Evolutionary conservation across 2,113 vertebrate species (phyloP), one percentile per base, ranked within the genome.

Genomic region (Neomonachus schauinslandi): DNA sequence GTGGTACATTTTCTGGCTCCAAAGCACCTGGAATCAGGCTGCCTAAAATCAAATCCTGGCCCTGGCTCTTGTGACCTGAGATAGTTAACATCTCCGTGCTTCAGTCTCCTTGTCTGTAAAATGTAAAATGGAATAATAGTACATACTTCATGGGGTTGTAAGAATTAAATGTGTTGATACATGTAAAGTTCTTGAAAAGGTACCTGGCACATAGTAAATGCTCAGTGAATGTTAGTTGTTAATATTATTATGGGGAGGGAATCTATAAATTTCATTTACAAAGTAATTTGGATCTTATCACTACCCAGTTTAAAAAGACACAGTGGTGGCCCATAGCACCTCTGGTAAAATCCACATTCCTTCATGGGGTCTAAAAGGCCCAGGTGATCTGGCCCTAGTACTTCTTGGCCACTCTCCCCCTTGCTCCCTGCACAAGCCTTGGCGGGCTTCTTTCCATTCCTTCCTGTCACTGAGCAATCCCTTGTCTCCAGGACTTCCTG

Each of bases 241-340:
- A 49, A 28, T 82, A 55, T 85, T 92, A 77, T 31, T 72, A n/a
- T 63, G 39, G 49, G 57, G 49, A 42, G 51, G 57, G 18, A 51
- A n/a, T 46, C 51, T 89, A 33, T 53, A 84, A 22, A 49, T 85
- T 63, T 79, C 55, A 79, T 36, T 89, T 36, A 21, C 89, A 63
- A 53, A 63, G 36, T 57, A 82, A 67, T n/a, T 51, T 65, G 13
- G 26, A 74, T 53, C 57, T 61, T 57, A 46, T 71, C 26, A 10
- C 31, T 69, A n/a, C 26, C 33, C 21, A 51, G 7, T 81, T 91
- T 74, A 33, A 55, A 55, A 71, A 86, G 5, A 55, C 31, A 6
- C 46, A 67, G 0, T 31, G 42, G 28, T 10, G 59, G 53, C 14
- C 71, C 63, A 2, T 6, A 65, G 59, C 14, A 55, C 36, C 55